These are phyloP conservation scores for Netelia fuscicornis DNA, from an alignment of 2,888 invertebrate genomes.

Conservation along the genomic window DNA sequence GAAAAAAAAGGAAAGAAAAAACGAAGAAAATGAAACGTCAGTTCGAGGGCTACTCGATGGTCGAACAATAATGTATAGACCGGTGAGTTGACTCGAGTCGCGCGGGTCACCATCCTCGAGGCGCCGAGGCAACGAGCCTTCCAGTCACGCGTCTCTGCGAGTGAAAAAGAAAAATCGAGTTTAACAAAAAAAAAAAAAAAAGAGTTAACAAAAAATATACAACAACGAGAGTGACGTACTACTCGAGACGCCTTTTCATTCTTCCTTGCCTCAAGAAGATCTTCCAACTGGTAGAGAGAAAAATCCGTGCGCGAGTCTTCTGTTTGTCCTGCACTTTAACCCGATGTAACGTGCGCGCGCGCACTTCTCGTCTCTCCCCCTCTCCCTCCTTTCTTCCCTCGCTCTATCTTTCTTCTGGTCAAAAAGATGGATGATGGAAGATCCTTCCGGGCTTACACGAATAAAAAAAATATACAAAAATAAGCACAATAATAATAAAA, in stretches of 20 bases:
- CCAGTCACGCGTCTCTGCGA: conserved; percentile 42
- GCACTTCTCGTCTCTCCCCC: conserved; percentile 3
- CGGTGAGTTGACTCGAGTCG: conserved; percentile 14
- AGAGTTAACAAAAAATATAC: conserved; percentile 15
- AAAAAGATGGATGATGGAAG: conserved; percentile 9
- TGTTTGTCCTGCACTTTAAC: conserved; percentile 66
- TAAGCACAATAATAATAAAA: not conserved
- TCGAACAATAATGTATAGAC: not conserved
- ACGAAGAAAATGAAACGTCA: conserved; percentile 35
- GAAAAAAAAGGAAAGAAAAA: conserved; percentile 47
- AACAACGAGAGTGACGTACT: conserved; percentile 44
- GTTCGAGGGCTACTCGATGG: not conserved
- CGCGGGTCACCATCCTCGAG: conserved; percentile 54
- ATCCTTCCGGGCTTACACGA: conserved; percentile 49
- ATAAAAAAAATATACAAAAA: not conserved
- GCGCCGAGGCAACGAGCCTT: conserved; percentile 40
- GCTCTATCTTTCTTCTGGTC: not conserved
- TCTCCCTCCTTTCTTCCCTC: not conserved
- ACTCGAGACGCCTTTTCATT: conserved; percentile 61
- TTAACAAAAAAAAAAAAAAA: not conserved
- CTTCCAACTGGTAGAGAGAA: conserved; percentile 42
- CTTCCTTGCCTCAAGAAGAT: conserved; percentile 30
- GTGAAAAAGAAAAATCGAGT: not conserved
- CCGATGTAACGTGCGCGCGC: conserved; percentile 41
- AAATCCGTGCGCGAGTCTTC: conserved; percentile 51